These are phyloP conservation scores for Tillus elongatus DNA, from an alignment of 2,888 invertebrate species.

Conservation along the genomic window DNA sequence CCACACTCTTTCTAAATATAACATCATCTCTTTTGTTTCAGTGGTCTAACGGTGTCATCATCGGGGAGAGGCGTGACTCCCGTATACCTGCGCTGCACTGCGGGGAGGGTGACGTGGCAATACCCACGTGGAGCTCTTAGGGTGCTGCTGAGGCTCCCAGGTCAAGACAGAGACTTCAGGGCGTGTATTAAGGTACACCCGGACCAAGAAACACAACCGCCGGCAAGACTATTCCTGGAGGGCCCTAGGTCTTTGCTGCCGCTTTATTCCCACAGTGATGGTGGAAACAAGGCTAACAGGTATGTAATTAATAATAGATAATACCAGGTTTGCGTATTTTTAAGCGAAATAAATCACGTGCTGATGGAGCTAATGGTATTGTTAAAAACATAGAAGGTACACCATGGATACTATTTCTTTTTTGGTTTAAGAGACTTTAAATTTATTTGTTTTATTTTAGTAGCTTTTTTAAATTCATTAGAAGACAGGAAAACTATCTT, in stretches of 20 bases:
- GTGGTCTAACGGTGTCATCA: conserved; percentile 47
- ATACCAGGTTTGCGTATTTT: too few species aligned
- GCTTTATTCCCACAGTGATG: conserved; percentile 50
- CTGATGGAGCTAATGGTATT: too few species aligned
- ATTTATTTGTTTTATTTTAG: too few species aligned
- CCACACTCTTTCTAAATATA: background rate
- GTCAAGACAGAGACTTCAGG: conserved; percentile 54
- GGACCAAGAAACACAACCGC: conserved; percentile 27
- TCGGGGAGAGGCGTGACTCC: conserved; percentile 58
- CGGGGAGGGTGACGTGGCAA: conserved; percentile 63
- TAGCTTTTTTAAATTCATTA: too few species aligned
- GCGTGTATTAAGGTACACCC: conserved; percentile 56
- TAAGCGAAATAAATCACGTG: too few species aligned
- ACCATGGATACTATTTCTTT: too few species aligned
- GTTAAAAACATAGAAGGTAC: too few species aligned
- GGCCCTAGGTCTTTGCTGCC: conserved; percentile 52
- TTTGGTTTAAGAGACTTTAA: too few species aligned
- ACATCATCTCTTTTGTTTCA: conserved; percentile 42
- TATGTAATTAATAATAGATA: too few species aligned
- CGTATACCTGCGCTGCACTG: conserved; percentile 65
- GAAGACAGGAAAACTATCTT: too few species aligned
- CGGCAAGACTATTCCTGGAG: conserved; percentile 56
- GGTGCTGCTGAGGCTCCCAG: conserved; percentile 51
- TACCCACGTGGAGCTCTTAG: conserved; percentile 67
- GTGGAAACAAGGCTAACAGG: conserved; percentile 37